Percentiles rank a stretch among this genome's conserved stretches.
Evolutionary conservation across 2,797 vertebrate species (phyloP).

Genomic region (Dallia pectoralis): DNA sequence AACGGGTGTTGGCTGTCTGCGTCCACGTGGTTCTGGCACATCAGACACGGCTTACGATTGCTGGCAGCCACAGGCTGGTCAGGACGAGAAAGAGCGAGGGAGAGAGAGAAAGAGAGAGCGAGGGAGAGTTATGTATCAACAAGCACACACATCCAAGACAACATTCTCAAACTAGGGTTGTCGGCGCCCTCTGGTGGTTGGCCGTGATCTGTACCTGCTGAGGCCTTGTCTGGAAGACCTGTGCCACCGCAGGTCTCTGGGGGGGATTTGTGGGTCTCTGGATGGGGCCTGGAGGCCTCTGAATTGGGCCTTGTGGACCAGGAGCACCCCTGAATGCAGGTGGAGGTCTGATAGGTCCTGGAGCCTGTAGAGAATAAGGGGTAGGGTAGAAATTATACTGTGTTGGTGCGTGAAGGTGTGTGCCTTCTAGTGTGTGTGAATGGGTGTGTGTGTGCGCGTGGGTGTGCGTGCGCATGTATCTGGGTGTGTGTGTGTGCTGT

Average conservation of each 20-base stretch:
- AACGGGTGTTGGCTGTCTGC: constrained; percentile 81
- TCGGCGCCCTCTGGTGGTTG: background rate
- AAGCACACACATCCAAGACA: background rate
- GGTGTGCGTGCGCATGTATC: too few species aligned
- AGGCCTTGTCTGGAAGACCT: constrained; percentile 67
- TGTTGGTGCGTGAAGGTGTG: background rate
- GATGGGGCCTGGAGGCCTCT: constrained; percentile 65
- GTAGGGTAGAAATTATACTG: background rate
- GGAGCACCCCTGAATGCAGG: constrained; percentile 26
- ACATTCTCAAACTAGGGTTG: background rate
- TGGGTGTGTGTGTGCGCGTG: too few species aligned
- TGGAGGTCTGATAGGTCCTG: constrained; percentile 71
- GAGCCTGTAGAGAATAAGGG: constrained; percentile 59
- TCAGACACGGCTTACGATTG: constrained; percentile 83
- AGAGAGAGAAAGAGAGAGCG: too few species aligned
- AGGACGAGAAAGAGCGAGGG: background rate
- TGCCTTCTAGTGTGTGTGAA: too few species aligned
- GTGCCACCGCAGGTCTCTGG: constrained; percentile 68
- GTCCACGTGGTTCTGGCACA: constrained; percentile 89
- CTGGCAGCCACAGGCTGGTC: background rate
- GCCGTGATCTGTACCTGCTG: constrained; percentile 62
- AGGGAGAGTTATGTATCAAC: background rate
- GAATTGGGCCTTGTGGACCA: constrained; percentile 28
- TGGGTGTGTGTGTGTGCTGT: background rate
- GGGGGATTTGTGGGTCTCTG: constrained; percentile 66